These are phyloP conservation scores for Phyllostomus hastatus DNA, from an alignment of 2,113 vertebrate species.

Conservation along the genomic window DNA sequence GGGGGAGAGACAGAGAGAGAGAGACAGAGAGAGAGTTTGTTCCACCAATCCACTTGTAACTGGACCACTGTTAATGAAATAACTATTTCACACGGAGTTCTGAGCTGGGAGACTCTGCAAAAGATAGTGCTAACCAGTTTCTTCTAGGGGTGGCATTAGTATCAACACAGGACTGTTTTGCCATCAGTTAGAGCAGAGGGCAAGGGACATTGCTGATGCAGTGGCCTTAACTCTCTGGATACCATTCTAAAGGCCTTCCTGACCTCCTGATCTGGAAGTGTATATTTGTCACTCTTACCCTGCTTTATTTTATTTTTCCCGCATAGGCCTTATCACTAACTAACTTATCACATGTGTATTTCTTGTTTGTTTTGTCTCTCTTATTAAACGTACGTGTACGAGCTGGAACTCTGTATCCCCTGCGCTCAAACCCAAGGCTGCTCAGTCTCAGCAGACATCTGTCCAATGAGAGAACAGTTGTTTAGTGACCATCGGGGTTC, in stretches of 20 bases:
- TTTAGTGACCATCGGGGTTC: not conserved
- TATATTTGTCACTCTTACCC: not conserved
- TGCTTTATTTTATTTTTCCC: not conserved
- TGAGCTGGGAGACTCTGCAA: not conserved
- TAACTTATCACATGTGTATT: not conserved
- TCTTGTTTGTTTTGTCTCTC: not conserved
- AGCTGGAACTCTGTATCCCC: not conserved
- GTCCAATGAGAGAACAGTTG: not conserved
- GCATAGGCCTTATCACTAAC: not conserved
- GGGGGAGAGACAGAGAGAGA: too few relatives aligned
- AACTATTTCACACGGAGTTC: not conserved
- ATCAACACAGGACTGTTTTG: not conserved
- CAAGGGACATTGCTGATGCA: not conserved
- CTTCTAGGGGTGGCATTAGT: not conserved
- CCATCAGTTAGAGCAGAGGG: not conserved
- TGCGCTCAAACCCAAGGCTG: not conserved
- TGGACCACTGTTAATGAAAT: not conserved
- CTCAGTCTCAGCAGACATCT: not conserved
- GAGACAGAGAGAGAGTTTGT: too few relatives aligned
- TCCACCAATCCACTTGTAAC: not conserved
- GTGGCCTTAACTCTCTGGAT: not conserved
- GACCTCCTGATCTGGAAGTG: not conserved
- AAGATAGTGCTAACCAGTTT: not conserved
- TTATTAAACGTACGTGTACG: not conserved
- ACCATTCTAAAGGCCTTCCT: not conserved